phyloP scores from a whole-genome alignment of 2,113 vertebrate genomes.

The Chrysochloris asiatica region DNA sequence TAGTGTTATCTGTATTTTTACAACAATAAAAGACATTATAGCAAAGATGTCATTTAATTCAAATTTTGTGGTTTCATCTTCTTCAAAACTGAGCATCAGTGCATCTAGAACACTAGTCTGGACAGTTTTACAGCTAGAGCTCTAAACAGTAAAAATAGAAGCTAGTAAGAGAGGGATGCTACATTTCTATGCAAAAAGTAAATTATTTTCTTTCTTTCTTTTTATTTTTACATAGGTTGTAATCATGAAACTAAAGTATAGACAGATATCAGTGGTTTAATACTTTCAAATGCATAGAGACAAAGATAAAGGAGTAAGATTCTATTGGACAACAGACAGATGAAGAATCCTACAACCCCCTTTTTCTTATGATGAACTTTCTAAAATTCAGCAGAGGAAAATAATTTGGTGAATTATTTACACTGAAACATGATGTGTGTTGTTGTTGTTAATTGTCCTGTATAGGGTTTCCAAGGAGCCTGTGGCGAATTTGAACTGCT shows the following conservation, averaged over 20 bases:
- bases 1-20: background rate
- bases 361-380: background rate
- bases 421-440: background rate
- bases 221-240: background rate
- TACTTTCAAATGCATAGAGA: background rate
- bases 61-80: background rate
- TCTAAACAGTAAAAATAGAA: conserved; percentile 2
- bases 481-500: too few species aligned
- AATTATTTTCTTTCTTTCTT: background rate
- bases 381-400: conserved; percentile 34
- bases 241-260: background rate
- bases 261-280: background rate
- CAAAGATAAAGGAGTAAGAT: background rate
- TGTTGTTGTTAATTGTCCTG: background rate
- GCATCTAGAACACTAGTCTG: background rate
- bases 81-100: background rate
- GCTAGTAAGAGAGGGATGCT: background rate
- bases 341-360: background rate
- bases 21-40: background rate
- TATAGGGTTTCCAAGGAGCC: too few species aligned
- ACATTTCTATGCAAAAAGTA: background rate
- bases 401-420: conserved; percentile 4
- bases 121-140: background rate
- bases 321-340: background rate
- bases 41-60: background rate